Evolutionary conservation across 2,113 vertebrate species (phyloP).

Genomic region (Lasiurus cinereus): DNA sequence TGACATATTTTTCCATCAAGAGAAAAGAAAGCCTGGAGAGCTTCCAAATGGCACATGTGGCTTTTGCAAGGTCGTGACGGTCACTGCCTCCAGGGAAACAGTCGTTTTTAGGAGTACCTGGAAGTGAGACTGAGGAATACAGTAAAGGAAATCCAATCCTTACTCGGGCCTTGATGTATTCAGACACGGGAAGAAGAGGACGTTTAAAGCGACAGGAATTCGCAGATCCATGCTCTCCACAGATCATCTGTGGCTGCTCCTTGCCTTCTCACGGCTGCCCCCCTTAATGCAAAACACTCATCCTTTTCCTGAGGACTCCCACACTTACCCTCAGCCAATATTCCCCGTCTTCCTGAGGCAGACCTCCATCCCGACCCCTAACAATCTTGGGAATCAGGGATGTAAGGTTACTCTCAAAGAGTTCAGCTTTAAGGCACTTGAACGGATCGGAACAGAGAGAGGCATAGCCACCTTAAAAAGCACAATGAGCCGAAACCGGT

Average conservation of each 20-base stretch:
- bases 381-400: not conserved
- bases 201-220: conserved; percentile 66
- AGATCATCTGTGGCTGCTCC: conserved; percentile 66
- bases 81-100: conserved; percentile 53
- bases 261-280: conserved; percentile 1
- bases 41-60: conserved; percentile 42
- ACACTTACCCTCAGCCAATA: not conserved
- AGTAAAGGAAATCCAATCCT: conserved; percentile 1
- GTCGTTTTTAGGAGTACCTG: conserved; percentile 55
- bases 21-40: conserved; percentile 55
- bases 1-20: conserved; percentile 43
- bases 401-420: not conserved
- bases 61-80: conserved; percentile 56
- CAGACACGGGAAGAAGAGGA: conserved; percentile 55
- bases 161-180: conserved; percentile 1
- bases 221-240: conserved; percentile 71
- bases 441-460: not conserved
- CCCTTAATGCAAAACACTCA: conserved; percentile 57
- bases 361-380: not conserved
- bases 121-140: conserved; percentile 16
- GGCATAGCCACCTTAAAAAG: not conserved
- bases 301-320: conserved; percentile 59
- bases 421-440: conserved; percentile 12
- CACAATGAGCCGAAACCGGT: not conserved
- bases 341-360: not conserved